Evolutionary conservation across 2,113 vertebrate genomes (phyloP), one percentile per base, ranked within the genome.

Genomic region (Phocoena phocoena): DNA sequence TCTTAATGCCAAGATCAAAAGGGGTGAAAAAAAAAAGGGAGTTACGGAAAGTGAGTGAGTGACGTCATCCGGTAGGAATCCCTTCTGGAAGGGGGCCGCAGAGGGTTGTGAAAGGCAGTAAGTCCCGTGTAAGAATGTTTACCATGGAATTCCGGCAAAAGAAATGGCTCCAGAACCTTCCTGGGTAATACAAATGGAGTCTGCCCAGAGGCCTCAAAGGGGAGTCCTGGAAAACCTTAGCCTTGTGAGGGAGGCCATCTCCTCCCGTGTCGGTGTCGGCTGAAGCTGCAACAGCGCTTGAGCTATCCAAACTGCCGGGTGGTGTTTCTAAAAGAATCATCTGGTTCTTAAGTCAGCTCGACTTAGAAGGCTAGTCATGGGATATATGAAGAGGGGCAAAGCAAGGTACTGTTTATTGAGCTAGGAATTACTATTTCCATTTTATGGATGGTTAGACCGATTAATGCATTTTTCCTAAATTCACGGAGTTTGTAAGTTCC

Each of bases 11-110:
- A 95, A 97, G 82, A 97, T 95, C 93, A 96, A 97, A 97, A 65
- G 92, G 87, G 90, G 73, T 87, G 74, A 84, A 93, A 93, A 89
- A 89, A 95, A 98, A 96, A 92, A 44, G 93, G 97, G 97, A 98
- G 90, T 95, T 86, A 74, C 81, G 95, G 62, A 60, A 88, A 88
- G 47, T 67, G 88, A 93, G 68, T 1, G 55, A 88, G 93, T 98
- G 98, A 99, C 92, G 95, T 98, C 98, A 99, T 62, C 92, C 94
- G 9, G 8, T 2, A 98, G 97, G 98, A 98, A 99, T 99, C 95
- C 88, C 90, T 96, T 95, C 89, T 98, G 96, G 98, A 98, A 97
- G 95, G 87, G 93, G 97, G 97, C 97, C 95, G 80, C 76, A 95
- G 97, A 98, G 96, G 97, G 90, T 96, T 98, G 98, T 98, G 98